phyloP scores from a whole-genome alignment of 2,888 invertebrate genomes.

The Nebria brevicollis region DNA sequence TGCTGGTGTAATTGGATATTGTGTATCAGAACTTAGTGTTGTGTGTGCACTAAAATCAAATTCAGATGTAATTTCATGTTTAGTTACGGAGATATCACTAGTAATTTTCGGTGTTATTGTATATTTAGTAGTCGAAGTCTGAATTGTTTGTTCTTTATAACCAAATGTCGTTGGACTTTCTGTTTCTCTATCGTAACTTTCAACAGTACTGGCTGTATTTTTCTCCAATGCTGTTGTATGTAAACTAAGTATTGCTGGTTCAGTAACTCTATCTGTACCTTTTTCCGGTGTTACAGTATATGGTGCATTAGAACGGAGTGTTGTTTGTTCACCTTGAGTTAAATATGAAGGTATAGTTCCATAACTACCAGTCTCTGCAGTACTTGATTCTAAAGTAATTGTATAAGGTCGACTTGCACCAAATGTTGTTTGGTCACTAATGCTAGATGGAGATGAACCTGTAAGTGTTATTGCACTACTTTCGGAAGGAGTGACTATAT shows the following conservation, averaged over 20 bases:
- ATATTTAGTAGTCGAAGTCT: constrained; percentile 15
- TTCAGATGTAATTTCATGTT: background rate
- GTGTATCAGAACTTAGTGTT: background rate
- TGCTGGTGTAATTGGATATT: constrained; percentile 22
- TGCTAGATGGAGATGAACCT: background rate
- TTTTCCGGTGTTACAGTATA: background rate
- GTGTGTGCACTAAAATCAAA: background rate
- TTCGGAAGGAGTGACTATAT: background rate
- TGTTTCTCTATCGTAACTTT: background rate
- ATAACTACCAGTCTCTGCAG: background rate
- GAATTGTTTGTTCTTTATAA: constrained; percentile 48
- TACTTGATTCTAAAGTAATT: background rate
- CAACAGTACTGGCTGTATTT: constrained; percentile 3
- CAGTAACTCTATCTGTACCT: background rate
- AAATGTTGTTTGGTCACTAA: constrained; percentile 4
- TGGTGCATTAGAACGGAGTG: constrained; percentile 7
- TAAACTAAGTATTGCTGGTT: constrained; percentile 2
- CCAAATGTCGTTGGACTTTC: constrained; percentile 14
- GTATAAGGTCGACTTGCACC: background rate
- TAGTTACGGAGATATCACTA: background rate
- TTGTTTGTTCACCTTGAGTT: constrained; percentile 18
- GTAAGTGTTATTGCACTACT: background rate
- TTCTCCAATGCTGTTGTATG: background rate
- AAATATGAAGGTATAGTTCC: background rate
- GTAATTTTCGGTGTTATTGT: constrained; percentile 18